phyloP scores from a whole-genome alignment of 2,797 vertebrate species.

The Sebastes nivosus region DNA sequence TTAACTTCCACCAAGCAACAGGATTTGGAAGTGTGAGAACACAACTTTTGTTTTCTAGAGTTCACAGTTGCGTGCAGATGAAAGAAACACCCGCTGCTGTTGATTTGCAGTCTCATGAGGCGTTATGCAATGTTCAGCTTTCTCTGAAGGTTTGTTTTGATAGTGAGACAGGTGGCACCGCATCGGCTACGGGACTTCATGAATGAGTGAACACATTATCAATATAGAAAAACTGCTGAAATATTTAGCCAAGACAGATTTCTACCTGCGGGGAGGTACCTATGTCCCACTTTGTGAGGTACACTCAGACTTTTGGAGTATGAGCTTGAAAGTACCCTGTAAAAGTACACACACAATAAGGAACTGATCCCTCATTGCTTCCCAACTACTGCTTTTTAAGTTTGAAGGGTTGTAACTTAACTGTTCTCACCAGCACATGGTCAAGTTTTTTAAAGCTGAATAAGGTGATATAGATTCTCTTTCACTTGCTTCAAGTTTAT shows the following conservation, averaged over 20 bases:
- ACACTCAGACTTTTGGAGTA: not conserved
- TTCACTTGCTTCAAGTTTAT: not conserved
- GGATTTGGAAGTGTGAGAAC: not conserved
- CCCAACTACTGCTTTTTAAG: rapidly evolving
- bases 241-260: conserved; percentile 62
- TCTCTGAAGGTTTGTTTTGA: conserved; percentile 52
- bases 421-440: not conserved
- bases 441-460: rapidly evolving
- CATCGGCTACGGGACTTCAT: conserved; percentile 48
- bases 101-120: conserved; percentile 38
- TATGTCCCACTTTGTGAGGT: conserved; percentile 6
- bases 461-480: not conserved
- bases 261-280: conserved; percentile 27
- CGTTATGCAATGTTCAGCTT: conserved; percentile 25
- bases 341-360: not conserved
- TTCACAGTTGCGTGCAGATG: conserved; percentile 30
- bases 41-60: conserved; percentile 18
- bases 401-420: not conserved
- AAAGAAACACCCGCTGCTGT: conserved; percentile 31
- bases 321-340: not conserved
- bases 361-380: not conserved
- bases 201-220: conserved; percentile 64
- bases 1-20: not conserved
- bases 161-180: conserved; percentile 55
- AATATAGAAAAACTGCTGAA: conserved; percentile 54